Evolutionary conservation across 2,113 vertebrate species (phyloP), one percentile per base, ranked within the genome.

Genomic region (Periophthalmus modestus): DNA sequence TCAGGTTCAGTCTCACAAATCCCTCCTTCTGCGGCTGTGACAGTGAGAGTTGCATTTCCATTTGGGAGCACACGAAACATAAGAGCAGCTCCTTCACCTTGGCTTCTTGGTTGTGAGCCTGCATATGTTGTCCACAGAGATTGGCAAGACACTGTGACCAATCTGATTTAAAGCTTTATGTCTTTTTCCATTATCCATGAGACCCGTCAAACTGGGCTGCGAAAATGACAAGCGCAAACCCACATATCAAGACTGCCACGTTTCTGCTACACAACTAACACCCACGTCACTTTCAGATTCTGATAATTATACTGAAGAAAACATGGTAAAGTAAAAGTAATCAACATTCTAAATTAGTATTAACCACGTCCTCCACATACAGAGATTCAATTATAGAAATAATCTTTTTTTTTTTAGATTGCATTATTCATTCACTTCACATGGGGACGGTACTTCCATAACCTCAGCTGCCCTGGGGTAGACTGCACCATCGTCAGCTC

Each of bases 151-250:
- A 59, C 76, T 81, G 82, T 90, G 87, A 87, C 88, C 86, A 86
- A 91, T 90, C 79, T 84, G 81, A 89, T 93, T 89, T 87, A 63
- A 83, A 80, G 85, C 83, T 90, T 88, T 88, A 59, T 72, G 83
- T 63, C 74, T 68, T 73, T 71, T 77, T 59, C 75, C 78, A 80
- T 82, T 83, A 83, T 83, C 81, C 81, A 61, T 0, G 23, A 68
- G 79, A 83, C 81, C 77, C 82, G 83, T 88, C 86, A 87, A 71
- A 81, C 78, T 62, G 9, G 59, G 24, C 24, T 62, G 59, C 83
- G 85, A 72, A 88, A 81, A 79, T 81, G 87, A 82, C 83, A 84
- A 61, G 61, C 66, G 62, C 62, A 65, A 39, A 81, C 66, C 83
- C 74, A 82, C 67, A 65, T 19, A 69, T 66, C 36, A 66, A 74